Conservation (phyloP, 2,888 invertebrate species). For the Tubiluchus corallicola region DNA sequence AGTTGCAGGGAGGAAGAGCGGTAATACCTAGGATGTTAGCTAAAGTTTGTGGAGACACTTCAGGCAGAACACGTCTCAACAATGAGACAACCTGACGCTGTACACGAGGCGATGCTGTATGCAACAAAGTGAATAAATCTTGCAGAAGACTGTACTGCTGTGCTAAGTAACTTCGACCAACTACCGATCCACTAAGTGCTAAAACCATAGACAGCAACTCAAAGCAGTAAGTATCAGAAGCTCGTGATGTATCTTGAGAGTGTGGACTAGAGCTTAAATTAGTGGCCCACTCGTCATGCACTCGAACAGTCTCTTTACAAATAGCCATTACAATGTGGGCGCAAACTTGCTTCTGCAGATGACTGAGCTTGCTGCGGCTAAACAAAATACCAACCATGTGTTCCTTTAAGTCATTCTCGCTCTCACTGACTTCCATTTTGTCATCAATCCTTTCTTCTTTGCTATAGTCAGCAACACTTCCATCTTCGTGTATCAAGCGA, state of each 20-base stretch:
- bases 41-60: conserved; percentile 66
- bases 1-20: conserved; percentile 50
- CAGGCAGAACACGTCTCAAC: conserved; percentile 65
- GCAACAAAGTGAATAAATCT: conserved; percentile 65
- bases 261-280: conserved; percentile 27
- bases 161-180: conserved; percentile 71
- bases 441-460: conserved; percentile 17
- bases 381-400: conserved; percentile 93
- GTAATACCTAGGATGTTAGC: conserved; percentile 53
- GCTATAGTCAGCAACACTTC: neutral
- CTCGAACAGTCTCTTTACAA: conserved; percentile 61
- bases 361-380: conserved; percentile 75
- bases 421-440: conserved; percentile 28
- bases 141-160: conserved; percentile 66
- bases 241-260: conserved; percentile 16
- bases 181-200: conserved; percentile 75
- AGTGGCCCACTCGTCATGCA: conserved; percentile 78
- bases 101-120: conserved; percentile 82
- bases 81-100: conserved; percentile 79
- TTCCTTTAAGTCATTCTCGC: conserved; percentile 57
- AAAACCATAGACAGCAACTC: conserved; percentile 90
- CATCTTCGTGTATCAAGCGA: no score
- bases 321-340: conserved; percentile 55
- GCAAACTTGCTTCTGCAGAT: conserved; percentile 77
- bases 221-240: conserved; percentile 77